Evolutionary conservation across 1,140 invertebrate genomes (phyloP), one percentile per base, ranked within the genome.

Genomic region (Penaeus japonicus): DNA sequence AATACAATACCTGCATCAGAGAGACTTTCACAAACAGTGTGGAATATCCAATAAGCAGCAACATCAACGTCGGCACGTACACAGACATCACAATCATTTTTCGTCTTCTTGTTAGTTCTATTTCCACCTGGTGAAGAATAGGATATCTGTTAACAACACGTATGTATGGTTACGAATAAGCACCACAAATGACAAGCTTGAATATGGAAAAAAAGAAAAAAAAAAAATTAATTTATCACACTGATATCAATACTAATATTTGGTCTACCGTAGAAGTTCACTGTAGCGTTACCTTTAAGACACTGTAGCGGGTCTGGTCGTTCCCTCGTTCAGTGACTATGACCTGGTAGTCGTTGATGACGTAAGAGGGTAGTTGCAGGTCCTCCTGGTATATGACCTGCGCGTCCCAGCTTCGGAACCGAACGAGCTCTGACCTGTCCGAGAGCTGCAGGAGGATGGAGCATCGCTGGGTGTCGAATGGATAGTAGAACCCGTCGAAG

Each of bases 1-100:
- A 12, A 5, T 2, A 15, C 24, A 27, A 18, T 82, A 82, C 80
- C 80, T 82, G 80, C 7, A 82, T 54, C 32, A 82, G 47, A 30
- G 80, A 82, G 32, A 59, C 54, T 53, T 82, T 82, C 10, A 82
- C 62, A 59, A 59, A 82, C 1, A 82, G 80, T 27, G 80, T 82
- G 10, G 54, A 59, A 59, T 82, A 82, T 54, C 80, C 80, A 30
- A 82, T 82, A 32, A 82, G 55, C 32, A 82, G 47, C 80, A 82
- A 47, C 80, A 82, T 82, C 18, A 82, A 17, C 22, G 80, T 82
- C 1, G 80, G 80, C 35, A 82, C 54, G 27, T 59, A 59, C 80
- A 82, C 24, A 22, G 80, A 39, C 7, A 82, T 32, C 80, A 82
- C 18, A 32, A 82, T 82, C 24, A 82, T 59, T 54, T 59, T 82